A percentile compares a stretch with the other conserved stretches of the same genome.
Conservation (phyloP, 92 coral and sea anemone species). For the Micromussa lordhowensis region DNA sequence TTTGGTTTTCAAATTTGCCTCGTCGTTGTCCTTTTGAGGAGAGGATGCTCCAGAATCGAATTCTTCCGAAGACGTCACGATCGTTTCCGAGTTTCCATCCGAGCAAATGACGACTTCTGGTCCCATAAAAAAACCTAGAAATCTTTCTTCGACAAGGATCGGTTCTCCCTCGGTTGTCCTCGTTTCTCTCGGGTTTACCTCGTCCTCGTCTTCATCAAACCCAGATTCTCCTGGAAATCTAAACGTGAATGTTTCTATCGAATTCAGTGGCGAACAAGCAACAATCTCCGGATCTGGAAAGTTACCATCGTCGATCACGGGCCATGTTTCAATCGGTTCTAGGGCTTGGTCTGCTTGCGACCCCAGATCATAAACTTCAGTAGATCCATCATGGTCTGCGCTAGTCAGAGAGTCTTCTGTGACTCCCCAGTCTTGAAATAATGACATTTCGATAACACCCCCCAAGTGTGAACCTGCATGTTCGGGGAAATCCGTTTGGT, state of each 20-base stretch:
- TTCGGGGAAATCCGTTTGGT: background rate
- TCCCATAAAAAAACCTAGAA: background rate
- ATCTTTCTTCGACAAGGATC: conserved; percentile 1
- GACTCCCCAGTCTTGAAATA: conserved; percentile 29
- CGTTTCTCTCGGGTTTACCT: background rate
- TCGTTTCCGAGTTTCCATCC: background rate
- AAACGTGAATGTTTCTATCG: conserved; percentile 8
- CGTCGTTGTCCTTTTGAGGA: background rate
- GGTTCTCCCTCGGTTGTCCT: background rate
- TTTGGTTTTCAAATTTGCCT: background rate
- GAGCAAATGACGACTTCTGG: conserved; percentile 14
- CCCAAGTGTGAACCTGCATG: background rate
- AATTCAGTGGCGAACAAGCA: conserved; percentile 9
- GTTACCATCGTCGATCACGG: background rate
- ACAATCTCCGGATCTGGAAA: conserved; percentile 21
- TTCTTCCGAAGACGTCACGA: background rate
- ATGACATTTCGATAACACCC: conserved; percentile 37
- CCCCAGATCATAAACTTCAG: background rate
- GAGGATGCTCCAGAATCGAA: background rate
- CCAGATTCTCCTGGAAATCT: background rate
- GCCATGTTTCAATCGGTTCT: background rate
- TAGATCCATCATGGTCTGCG: background rate
- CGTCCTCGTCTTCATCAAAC: background rate
- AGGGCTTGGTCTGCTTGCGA: background rate
- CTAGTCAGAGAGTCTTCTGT: too few species aligned